phyloP scores from a whole-genome alignment of 1,140 invertebrate genomes.

The Lepidostoma basale region DNA sequence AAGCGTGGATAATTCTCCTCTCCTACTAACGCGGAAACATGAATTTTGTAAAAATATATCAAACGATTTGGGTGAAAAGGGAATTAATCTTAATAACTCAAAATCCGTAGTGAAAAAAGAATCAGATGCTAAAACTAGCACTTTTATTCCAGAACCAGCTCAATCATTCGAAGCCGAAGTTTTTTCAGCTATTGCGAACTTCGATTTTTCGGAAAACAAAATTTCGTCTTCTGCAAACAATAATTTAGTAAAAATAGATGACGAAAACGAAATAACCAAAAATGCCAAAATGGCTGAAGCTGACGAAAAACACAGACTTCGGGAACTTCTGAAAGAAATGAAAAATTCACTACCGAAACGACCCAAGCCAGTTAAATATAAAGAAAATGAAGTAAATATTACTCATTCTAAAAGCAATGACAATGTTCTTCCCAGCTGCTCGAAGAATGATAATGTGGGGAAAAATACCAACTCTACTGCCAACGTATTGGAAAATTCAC shows the following conservation, averaged over 20 bases:
- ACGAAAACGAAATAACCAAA: slow-evolving; percentile 45
- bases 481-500: background rate
- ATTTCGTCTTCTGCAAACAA: background rate
- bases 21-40: background rate
- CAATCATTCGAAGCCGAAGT: slow-evolving; percentile 42
- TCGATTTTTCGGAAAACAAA: slow-evolving; percentile 14
- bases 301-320: slow-evolving; percentile 62
- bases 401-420: no score
- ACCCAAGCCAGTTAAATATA: slow-evolving; percentile 47
- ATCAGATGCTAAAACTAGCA: background rate
- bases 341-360: slow-evolving; percentile 69
- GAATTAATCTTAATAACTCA: background rate
- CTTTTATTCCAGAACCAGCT: background rate
- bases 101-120: background rate
- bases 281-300: slow-evolving; percentile 50
- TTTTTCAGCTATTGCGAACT: slow-evolving; percentile 38
- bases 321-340: slow-evolving; percentile 70
- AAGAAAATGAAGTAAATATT: no score
- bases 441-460: background rate
- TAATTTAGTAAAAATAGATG: background rate
- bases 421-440: background rate
- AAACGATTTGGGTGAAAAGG: background rate
- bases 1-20: background rate
- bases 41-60: background rate
- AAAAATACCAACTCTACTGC: background rate